Conservation (phyloP, 2,797 vertebrate species). For the Podarcis siculus region DNA sequence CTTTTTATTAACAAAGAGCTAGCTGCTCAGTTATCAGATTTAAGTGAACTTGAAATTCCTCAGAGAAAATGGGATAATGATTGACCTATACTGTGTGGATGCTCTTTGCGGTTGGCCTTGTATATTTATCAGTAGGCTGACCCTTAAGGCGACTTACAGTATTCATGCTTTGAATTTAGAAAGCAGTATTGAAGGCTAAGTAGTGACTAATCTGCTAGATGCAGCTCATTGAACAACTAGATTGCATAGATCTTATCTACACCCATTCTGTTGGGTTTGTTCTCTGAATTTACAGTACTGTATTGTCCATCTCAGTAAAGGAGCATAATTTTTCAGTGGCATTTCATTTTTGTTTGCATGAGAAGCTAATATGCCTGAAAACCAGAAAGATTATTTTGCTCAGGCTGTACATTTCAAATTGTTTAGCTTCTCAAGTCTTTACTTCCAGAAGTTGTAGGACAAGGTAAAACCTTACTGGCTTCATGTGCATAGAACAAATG, state of each 20-base stretch:
- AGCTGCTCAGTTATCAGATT: slow-evolving; percentile 72
- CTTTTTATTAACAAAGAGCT: slow-evolving; percentile 73
- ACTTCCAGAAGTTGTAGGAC: neutral
- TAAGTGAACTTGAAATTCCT: slow-evolving; percentile 74
- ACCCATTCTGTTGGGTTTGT: slow-evolving; percentile 37
- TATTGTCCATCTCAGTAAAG: slow-evolving; percentile 29
- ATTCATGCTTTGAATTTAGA: neutral
- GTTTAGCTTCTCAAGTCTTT: neutral
- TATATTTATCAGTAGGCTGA: slow-evolving; percentile 47
- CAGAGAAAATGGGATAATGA: slow-evolving; percentile 60
- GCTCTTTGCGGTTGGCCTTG: slow-evolving; percentile 43
- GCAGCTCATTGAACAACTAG: slow-evolving; percentile 33
- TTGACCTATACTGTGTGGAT: slow-evolving; percentile 64
- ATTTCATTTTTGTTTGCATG: slow-evolving; percentile 20
- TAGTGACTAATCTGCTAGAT: slow-evolving; percentile 31
- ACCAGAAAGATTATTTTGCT: neutral
- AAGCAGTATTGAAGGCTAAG: slow-evolving; percentile 10
- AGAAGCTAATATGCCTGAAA: slow-evolving; percentile 11
- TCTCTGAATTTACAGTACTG: slow-evolving; percentile 21
- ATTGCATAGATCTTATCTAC: slow-evolving; percentile 31
- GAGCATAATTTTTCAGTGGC: slow-evolving; percentile 1
- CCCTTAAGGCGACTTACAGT: slow-evolving; percentile 34
- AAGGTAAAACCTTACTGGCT: neutral
- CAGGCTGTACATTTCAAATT: neutral
- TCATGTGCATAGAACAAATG: neutral